phyloP scores from a whole-genome alignment of 2,888 invertebrate species.

The Lamellibrachia columna region DNA sequence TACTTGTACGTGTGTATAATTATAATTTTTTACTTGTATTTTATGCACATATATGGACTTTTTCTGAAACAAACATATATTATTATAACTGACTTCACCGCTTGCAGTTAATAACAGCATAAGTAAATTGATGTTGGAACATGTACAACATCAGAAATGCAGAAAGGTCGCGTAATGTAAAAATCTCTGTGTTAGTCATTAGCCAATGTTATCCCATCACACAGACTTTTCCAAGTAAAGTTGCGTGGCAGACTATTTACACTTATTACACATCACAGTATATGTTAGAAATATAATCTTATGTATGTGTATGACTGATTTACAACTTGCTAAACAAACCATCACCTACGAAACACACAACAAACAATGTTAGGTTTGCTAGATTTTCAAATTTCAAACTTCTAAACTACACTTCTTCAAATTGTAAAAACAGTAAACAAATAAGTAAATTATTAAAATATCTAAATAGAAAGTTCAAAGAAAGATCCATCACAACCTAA shows the following conservation, averaged over 20 bases:
- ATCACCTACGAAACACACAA: not conserved
- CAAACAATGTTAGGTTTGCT: not conserved
- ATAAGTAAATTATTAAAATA: not conserved
- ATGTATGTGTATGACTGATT: not conserved
- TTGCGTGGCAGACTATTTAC: not conserved
- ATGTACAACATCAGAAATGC: conserved; percentile 1
- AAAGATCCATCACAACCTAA: not conserved
- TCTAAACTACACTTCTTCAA: not conserved
- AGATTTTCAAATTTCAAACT: not conserved
- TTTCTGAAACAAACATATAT: too few relatives aligned
- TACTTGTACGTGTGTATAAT: too few relatives aligned
- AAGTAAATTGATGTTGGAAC: not conserved
- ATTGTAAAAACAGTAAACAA: not conserved
- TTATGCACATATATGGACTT: too few relatives aligned
- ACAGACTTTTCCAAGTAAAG: not conserved
- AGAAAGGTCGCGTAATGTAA: not conserved
- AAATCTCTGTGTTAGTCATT: not conserved
- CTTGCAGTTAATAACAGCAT: not conserved
- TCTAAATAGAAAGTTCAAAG: not conserved
- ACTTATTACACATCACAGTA: not conserved
- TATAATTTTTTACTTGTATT: too few relatives aligned
- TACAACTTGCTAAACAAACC: not conserved
- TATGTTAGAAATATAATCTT: not conserved
- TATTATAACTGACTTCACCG: too few relatives aligned
- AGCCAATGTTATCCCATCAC: too few relatives aligned